A percentile compares a stretch with the other conserved stretches of the same genome.
phyloP scores from a whole-genome alignment of 2,797 vertebrate genomes.

The Cossypha polioptera region DNA sequence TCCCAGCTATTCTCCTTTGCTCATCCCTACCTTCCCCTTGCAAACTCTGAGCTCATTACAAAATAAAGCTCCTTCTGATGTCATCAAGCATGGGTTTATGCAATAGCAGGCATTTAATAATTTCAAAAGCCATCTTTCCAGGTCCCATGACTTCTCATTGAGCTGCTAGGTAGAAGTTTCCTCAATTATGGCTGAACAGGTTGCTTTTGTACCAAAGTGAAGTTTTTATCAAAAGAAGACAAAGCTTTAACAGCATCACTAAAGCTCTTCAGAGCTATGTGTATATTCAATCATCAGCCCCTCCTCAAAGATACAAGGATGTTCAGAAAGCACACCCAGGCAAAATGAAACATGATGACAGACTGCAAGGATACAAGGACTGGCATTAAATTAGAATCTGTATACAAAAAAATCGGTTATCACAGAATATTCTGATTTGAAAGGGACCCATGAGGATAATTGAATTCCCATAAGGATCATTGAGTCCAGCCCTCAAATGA shows the following conservation, averaged over 20 bases:
- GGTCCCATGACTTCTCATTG: background rate
- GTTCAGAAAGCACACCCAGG: background rate
- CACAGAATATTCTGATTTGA: background rate
- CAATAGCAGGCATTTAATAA: background rate
- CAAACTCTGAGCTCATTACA: background rate
- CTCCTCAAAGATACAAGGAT: background rate
- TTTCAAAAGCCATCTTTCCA: background rate
- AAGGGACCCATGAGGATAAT: background rate
- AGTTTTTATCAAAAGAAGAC: background rate
- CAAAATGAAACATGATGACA: background rate
- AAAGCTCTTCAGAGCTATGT: background rate
- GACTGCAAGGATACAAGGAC: background rate
- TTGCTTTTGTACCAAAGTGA: background rate
- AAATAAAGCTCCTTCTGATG: background rate
- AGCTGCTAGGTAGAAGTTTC: background rate
- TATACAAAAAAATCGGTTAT: background rate
- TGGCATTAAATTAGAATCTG: background rate
- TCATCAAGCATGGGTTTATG: background rate
- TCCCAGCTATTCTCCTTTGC: background rate
- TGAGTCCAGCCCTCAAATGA: background rate
- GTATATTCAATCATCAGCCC: background rate
- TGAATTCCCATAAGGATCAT: background rate
- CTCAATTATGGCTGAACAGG: background rate
- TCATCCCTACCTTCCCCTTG: background rate
- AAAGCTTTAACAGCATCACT: background rate